phyloP scores from a whole-genome alignment of 2,113 vertebrate genomes.

The Cavia aperea region DNA sequence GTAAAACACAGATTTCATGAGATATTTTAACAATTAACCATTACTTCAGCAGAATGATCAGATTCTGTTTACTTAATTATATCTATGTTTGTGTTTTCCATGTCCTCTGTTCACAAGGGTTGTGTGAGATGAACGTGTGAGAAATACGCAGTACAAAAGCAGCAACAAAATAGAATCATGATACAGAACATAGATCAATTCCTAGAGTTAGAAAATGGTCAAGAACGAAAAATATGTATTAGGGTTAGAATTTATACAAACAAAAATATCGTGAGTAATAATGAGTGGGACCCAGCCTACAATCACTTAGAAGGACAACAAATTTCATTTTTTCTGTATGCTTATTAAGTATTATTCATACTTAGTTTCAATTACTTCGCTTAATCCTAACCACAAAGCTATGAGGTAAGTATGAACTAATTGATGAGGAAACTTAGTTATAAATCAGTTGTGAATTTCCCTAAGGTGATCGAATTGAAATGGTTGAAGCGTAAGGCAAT shows the following conservation, averaged over 20 bases:
- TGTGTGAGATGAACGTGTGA: neutral
- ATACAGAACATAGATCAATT: neutral
- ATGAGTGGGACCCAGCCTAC: neutral
- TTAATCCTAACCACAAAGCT: neutral
- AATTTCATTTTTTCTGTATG: neutral
- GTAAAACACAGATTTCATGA: conserved; percentile 42
- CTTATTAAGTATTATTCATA: neutral
- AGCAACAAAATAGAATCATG: neutral
- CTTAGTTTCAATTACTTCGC: neutral
- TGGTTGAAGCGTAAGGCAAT: neutral
- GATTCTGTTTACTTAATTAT: neutral
- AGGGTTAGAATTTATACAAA: neutral
- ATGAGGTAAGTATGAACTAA: neutral
- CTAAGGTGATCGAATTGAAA: neutral
- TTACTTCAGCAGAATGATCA: neutral
- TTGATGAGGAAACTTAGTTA: neutral
- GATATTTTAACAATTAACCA: neutral
- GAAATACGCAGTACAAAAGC: neutral
- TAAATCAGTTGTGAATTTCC: neutral
- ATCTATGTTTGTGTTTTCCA: neutral
- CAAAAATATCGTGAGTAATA: neutral
- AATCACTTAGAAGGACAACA: neutral
- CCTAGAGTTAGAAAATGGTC: neutral
- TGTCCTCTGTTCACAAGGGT: neutral
- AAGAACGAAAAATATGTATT: neutral